Percentiles rank a stretch among this genome's conserved stretches.
phyloP scores from a whole-genome alignment of 2,888 invertebrate species.

The Leucozona laternaria region DNA sequence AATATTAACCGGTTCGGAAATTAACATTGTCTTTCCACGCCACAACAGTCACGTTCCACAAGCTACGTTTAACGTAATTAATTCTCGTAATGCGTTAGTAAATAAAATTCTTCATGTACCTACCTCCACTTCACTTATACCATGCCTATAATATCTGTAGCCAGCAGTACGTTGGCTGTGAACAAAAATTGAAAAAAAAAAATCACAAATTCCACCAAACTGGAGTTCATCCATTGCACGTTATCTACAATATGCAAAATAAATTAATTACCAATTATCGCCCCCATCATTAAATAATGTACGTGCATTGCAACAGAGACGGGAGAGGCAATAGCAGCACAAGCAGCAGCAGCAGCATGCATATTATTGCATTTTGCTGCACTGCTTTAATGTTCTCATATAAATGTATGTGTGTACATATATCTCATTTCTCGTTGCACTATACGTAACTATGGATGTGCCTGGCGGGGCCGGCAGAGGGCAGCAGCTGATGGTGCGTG shows the following conservation, averaged over 20 bases:
- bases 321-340: background rate
- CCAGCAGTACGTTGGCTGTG: conserved; percentile 34
- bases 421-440: conserved; percentile 35
- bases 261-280: conserved; percentile 83
- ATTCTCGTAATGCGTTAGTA: conserved; percentile 74
- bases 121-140: conserved; percentile 23
- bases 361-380: conserved; percentile 48
- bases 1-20: conserved; percentile 71
- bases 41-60: conserved; percentile 68
- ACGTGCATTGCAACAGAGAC: conserved; percentile 70
- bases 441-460: conserved; percentile 60
- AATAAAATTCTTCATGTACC: conserved; percentile 62
- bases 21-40: conserved; percentile 55
- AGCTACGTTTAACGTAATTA: conserved; percentile 72
- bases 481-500: conserved; percentile 71
- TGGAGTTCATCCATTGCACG: conserved; percentile 74
- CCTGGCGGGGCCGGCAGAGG: conserved; percentile 66
- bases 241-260: conserved; percentile 81
- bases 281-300: conserved; percentile 78
- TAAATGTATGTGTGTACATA: background rate
- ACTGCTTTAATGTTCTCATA: conserved; percentile 39
- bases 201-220: conserved; percentile 60
- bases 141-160: conserved; percentile 8
- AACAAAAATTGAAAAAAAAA: conserved; percentile 25
- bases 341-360: conserved; percentile 34